A percentile compares a stretch with the other conserved stretches of the same genome.
These are phyloP conservation scores for Schizopygopsis malacanthus DNA, from an alignment of 2,797 vertebrate species.

Conservation along the genomic window DNA sequence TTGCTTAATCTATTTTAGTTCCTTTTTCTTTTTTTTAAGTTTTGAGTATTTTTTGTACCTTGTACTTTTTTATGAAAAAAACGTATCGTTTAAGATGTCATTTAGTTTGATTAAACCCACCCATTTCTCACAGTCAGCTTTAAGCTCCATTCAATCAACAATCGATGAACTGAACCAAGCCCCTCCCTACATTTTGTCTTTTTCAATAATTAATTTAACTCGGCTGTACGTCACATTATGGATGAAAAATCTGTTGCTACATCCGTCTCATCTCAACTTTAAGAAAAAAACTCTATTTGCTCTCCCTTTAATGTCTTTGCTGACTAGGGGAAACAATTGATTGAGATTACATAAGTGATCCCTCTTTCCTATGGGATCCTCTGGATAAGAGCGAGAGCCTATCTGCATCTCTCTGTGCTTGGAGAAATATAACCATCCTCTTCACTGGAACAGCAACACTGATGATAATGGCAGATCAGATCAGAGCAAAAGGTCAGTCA, in stretches of 20 bases:
- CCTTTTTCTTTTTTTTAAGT: not conserved
- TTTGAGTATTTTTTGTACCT: not conserved
- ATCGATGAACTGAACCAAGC: not conserved
- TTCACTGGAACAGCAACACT: slow-evolving; percentile 72
- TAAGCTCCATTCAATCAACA: not conserved
- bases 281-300: not conserved
- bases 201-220: not conserved
- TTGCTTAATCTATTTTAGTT: not conserved
- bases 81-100: slow-evolving; percentile 14
- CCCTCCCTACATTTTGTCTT: not conserved
- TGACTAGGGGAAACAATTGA: not conserved
- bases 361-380: not conserved
- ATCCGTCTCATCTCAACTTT: slow-evolving; percentile 33
- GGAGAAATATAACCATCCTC: slow-evolving; percentile 65
- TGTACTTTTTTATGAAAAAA: not conserved
- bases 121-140: too few species aligned
- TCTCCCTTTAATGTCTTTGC: slow-evolving; percentile 17
- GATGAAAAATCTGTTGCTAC: not conserved
- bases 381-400: slow-evolving; percentile 55
- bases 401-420: slow-evolving; percentile 61
- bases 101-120: not conserved
- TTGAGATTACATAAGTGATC: slow-evolving; percentile 26
- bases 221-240: not conserved
- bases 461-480: slow-evolving; percentile 73
- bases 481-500: slow-evolving; percentile 74